Percentiles rank a stretch among this genome's conserved stretches.
These are phyloP conservation scores for Aspiorhynchus laticeps DNA, from an alignment of 2,113 vertebrate species.

Conservation along the genomic window DNA sequence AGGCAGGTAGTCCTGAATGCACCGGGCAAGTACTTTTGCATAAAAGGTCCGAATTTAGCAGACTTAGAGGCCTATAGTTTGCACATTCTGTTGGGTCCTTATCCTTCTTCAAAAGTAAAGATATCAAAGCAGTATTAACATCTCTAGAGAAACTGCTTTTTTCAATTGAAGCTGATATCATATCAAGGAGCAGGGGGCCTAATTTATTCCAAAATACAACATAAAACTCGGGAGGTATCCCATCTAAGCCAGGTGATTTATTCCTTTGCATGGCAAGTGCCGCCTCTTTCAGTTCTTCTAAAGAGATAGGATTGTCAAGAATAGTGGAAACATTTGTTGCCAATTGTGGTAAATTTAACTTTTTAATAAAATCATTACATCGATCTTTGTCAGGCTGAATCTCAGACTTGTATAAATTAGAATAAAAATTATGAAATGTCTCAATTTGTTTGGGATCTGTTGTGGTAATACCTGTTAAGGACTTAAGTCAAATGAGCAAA, in stretches of 20 bases:
- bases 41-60: neutral
- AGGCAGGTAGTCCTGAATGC: neutral
- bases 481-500: neutral
- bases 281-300: too few relatives aligned
- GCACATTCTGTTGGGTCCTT: neutral
- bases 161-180: too few relatives aligned
- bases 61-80: neutral
- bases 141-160: too few relatives aligned
- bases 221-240: too few relatives aligned
- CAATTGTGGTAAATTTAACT: neutral
- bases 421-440: too few relatives aligned
- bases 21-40: neutral
- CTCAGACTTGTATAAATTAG: neutral
- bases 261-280: too few relatives aligned
- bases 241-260: too few relatives aligned
- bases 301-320: neutral
- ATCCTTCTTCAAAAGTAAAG: too few relatives aligned
- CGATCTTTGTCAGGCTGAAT: neutral
- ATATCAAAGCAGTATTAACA: too few relatives aligned
- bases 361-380: neutral
- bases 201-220: too few relatives aligned
- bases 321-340: neutral
- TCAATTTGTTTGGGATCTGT: neutral
- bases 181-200: too few relatives aligned
- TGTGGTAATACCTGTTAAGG: neutral